A percentile compares a stretch with the other conserved stretches of the same genome.
Evolutionary conservation across 2,888 invertebrate species (phyloP).

Genomic region (Atherix ibis): DNA sequence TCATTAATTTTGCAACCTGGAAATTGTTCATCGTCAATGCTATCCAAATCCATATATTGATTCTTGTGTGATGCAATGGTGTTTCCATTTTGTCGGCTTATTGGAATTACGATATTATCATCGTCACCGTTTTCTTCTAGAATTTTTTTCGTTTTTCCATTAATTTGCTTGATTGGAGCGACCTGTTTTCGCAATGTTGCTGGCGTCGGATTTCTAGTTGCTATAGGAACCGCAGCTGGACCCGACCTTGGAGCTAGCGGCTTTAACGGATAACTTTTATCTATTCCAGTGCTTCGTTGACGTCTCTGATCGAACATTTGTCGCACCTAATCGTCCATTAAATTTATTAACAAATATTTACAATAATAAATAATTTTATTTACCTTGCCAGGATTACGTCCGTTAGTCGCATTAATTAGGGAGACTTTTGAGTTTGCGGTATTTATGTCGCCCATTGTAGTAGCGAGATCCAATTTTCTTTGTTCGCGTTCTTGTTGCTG

Average conservation of each 20-base stretch:
- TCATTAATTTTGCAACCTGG: constrained; percentile 12
- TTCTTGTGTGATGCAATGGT: too few relatives aligned
- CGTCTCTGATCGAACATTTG: constrained; percentile 77
- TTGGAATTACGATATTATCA: too few relatives aligned
- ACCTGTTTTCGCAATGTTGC: constrained; percentile 5
- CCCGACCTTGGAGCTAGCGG: constrained; percentile 41
- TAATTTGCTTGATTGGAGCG: constrained; percentile 5
- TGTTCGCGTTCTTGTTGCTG: constrained; percentile 67
- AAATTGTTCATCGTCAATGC: constrained; percentile 17
- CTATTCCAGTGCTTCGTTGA: constrained; percentile 53
- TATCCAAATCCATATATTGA: too few relatives aligned
- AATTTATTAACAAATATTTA: too few relatives aligned
- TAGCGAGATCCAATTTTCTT: constrained; percentile 53
- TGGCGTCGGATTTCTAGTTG: constrained; percentile 4
- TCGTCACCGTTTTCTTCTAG: too few relatives aligned
- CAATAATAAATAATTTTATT: background rate
- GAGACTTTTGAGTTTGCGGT: too few relatives aligned
- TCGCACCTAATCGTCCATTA: constrained; percentile 60
- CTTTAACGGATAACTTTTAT: constrained; percentile 67
- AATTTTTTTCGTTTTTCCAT: too few relatives aligned
- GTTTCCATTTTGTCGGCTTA: too few relatives aligned
- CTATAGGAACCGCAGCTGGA: constrained; percentile 9
- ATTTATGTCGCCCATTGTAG: too few relatives aligned
- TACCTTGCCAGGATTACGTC: too few relatives aligned
- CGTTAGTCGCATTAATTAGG: too few relatives aligned